phyloP scores from a whole-genome alignment of 1,140 invertebrate species.

The Camponotus pennsylvanicus region DNA sequence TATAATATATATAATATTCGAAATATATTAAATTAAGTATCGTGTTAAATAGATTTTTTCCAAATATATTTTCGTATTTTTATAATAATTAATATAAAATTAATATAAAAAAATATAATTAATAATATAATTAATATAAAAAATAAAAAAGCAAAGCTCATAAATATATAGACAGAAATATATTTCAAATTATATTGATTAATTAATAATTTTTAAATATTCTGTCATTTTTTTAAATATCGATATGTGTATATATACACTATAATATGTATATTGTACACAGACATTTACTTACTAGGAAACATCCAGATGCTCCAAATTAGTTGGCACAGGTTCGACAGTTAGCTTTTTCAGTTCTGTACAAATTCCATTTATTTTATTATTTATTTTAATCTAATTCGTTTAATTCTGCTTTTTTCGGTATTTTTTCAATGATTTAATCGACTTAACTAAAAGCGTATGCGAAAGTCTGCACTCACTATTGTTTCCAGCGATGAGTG shows the following conservation, averaged over 20 bases:
- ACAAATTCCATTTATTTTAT: constrained; percentile 18
- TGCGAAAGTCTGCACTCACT: constrained; percentile 83
- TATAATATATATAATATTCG: neutral
- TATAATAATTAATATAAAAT: neutral
- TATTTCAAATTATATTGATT: neutral
- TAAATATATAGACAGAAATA: neutral
- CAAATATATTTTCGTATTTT: neutral
- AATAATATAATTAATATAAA: neutral
- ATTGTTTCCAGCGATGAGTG: constrained; percentile 91
- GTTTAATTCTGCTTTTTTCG: neutral
- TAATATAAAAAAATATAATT: neutral
- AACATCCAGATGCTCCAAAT: constrained; percentile 91
- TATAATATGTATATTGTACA: neutral
- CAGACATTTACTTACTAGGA: constrained; percentile 87
- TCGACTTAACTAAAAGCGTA: neutral
- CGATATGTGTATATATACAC: neutral
- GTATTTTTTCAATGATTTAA: neutral
- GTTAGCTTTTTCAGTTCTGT: constrained; percentile 89
- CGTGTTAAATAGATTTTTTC: neutral
- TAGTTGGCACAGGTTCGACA: constrained; percentile 89
- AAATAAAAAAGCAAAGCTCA: neutral
- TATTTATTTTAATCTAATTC: neutral
- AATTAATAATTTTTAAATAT: constrained; percentile 1
- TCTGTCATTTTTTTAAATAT: neutral
- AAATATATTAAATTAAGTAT: constrained; percentile 1